Percentiles rank a stretch among this genome's conserved stretches.
Conservation (phyloP, 2,797 vertebrate species). For the Oreortyx pictus region DNA sequence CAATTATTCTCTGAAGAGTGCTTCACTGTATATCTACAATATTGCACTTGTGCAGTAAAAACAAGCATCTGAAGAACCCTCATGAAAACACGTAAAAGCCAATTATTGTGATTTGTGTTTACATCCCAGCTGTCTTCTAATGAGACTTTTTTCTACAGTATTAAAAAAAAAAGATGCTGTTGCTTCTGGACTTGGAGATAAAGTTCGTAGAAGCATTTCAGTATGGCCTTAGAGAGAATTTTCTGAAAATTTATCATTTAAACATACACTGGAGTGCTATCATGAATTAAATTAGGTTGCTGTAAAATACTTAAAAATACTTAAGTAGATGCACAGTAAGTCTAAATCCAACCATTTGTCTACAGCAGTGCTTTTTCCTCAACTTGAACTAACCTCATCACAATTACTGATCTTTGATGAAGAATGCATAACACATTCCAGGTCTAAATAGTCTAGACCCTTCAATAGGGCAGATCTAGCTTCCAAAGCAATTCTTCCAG, state of each 20-base stretch:
- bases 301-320: neutral
- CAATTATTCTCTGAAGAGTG: constrained; percentile 62
- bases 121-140: constrained; percentile 60
- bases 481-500: neutral
- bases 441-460: neutral
- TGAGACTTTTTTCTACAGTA: constrained; percentile 16
- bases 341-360: neutral
- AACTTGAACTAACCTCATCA: neutral
- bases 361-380: accelerated
- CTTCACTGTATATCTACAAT: constrained; percentile 46
- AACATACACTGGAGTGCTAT: neutral
- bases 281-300: neutral
- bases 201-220: neutral
- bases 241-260: neutral
- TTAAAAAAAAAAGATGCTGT: neutral
- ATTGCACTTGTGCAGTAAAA: constrained; percentile 58
- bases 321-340: neutral
- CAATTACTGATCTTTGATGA: neutral
- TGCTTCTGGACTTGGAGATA: constrained; percentile 4
- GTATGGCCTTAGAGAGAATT: neutral
- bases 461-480: neutral
- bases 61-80: constrained; percentile 66
- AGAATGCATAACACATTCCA: accelerated
- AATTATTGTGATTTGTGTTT: constrained; percentile 72
- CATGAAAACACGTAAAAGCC: constrained; percentile 64